phyloP scores from a whole-genome alignment of 2,888 invertebrate genomes.

The Drosophila tanythrix region DNA sequence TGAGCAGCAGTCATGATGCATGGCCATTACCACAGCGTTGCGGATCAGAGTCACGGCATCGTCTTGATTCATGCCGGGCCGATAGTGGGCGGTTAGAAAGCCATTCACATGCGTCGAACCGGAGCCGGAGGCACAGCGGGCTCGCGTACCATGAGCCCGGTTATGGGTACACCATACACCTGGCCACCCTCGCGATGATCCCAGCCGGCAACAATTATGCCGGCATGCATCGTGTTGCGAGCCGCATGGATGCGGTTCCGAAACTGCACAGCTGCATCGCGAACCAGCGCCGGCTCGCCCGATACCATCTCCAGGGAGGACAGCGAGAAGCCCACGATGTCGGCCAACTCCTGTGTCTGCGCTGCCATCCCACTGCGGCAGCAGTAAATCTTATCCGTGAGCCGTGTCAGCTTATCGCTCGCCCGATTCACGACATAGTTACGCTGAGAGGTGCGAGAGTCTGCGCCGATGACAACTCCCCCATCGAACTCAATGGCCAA shows the following conservation, averaged over 20 bases:
- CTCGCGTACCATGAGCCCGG: conserved; percentile 96
- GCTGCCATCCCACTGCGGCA: conserved; percentile 98
- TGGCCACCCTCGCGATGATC: conserved; percentile 94
- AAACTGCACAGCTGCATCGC: conserved; percentile 95
- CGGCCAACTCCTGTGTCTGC: conserved; percentile 98
- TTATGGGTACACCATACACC: conserved; percentile 88
- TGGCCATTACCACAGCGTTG: conserved; percentile 93
- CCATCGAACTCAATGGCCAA: conserved; percentile 97
- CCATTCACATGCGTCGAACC: conserved; percentile 98
- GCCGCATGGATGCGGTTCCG: conserved; percentile 97
- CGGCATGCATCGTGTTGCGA: conserved; percentile 94
- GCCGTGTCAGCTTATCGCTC: conserved; percentile 96
- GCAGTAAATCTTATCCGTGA: conserved; percentile 97
- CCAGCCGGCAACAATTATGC: conserved; percentile 99
- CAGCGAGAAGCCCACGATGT: conserved; percentile 95
- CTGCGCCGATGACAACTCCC: conserved; percentile 98
- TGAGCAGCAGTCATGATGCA: conserved; percentile 96
- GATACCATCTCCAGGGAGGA: conserved; percentile 90
- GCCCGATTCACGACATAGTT: conserved; percentile 97
- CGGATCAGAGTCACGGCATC: conserved; percentile 93
- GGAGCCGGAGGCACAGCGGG: conserved; percentile 95
- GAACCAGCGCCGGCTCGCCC: conserved; percentile 92
- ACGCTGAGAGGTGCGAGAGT: conserved; percentile 97
- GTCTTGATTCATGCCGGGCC: conserved; percentile 92
- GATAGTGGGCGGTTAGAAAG: conserved; percentile 95